Percentiles rank a stretch among this genome's conserved stretches.
Evolutionary conservation across 2,888 invertebrate genomes (phyloP).

Genomic region (Physocephala rufipes): DNA sequence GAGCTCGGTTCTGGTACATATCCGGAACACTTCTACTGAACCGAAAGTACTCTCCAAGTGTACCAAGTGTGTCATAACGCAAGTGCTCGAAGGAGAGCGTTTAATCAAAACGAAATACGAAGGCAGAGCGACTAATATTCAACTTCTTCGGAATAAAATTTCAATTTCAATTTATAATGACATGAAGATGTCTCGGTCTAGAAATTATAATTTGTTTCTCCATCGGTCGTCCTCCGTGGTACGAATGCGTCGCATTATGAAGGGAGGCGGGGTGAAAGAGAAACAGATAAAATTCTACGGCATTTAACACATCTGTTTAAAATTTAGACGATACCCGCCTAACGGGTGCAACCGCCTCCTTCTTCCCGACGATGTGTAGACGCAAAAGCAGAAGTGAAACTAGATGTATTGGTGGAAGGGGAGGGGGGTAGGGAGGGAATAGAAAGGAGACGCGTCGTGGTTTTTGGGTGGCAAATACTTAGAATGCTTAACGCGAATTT

Average conservation of each 20-base stretch:
- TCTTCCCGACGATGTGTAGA: too few relatives aligned
- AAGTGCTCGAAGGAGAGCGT: not conserved
- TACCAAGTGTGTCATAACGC: too few relatives aligned
- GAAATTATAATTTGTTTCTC: constrained; percentile 55
- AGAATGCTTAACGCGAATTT: constrained; percentile 47
- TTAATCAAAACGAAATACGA: constrained; percentile 23
- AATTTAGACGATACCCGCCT: not conserved
- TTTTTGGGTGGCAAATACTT: constrained; percentile 51
- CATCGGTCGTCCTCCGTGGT: not conserved
- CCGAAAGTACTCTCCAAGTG: too few relatives aligned
- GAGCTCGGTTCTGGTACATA: too few relatives aligned
- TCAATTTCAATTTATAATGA: constrained; percentile 40
- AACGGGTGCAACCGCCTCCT: too few relatives aligned
- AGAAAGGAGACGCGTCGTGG: constrained; percentile 40
- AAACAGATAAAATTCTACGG: constrained; percentile 35
- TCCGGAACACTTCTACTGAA: too few relatives aligned
- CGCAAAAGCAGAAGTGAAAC: constrained; percentile 11
- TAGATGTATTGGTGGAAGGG: too few relatives aligned
- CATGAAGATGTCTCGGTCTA: constrained; percentile 59
- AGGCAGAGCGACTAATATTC: not conserved
- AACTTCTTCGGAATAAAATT: constrained; percentile 10
- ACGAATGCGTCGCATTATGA: too few relatives aligned
- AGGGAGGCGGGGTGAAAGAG: not conserved
- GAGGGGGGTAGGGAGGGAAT: too few relatives aligned
- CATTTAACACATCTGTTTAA: constrained; percentile 45